Evolutionary conservation across 1,140 invertebrate genomes (phyloP), one percentile per base, ranked within the genome.

Genomic region (Alviniconcha marisindica): DNA sequence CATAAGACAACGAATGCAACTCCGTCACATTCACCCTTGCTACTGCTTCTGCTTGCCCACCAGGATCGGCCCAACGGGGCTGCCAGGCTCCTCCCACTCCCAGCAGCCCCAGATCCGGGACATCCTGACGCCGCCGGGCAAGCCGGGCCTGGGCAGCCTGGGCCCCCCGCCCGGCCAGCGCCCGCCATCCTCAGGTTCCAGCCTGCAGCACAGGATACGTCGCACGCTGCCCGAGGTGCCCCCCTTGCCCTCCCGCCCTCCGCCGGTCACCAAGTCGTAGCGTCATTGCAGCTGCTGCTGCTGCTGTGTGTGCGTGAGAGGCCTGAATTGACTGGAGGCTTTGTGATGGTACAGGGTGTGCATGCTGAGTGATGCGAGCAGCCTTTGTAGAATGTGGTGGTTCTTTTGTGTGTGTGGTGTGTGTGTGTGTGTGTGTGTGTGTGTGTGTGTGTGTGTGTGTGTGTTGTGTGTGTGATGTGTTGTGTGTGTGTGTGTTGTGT

Each of bases 141-240:
- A 83, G 44, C n/a, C 31, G 28, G 48, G 81, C 18, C 60, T 63
- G 10, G 81, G 77, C 18, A 33, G 51, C 15, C 42, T 83, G 38
- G 36, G n/a, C 24, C 71, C 21, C 74, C 74, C 74, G 51, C 77
- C 51, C 60, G 51, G 48, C 42, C 78, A 54, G 60, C 81, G 38
- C 44, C 56, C 54, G 78, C 83, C 60, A 36, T 84, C 80, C 60
- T 84, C 73, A 38, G 77, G 31, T 48, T 76, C 33, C 63, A 60
- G 38, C 73, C 54, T 69, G n/a, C 85, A 86, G 40, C 84, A 81
- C 14, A 82, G 86, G 69, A 88, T 90, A 31, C 85, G 87, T 15
- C 77, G 88, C 40, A 85, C 87, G 33, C 74, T 88, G 31, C 86
- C 89, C 21, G 82, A 88, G 31, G 85, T 86, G 12, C 86, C 86